These are phyloP conservation scores for Drosophila mulleri DNA, from an alignment of 2,888 invertebrate genomes.

Conservation along the genomic window DNA sequence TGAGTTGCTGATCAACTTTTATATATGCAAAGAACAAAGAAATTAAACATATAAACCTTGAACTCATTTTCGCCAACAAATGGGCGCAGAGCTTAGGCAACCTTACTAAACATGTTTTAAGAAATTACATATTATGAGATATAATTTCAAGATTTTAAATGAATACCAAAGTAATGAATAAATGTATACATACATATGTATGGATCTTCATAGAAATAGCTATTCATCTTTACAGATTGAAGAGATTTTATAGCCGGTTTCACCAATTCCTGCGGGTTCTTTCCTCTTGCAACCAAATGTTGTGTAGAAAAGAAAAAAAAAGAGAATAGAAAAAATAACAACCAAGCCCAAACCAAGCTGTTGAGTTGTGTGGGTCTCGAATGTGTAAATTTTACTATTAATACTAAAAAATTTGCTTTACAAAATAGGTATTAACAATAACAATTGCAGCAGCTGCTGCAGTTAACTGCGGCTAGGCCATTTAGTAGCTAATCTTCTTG, in stretches of 20 bases:
- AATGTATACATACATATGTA: not conserved
- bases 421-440: constrained; percentile 30
- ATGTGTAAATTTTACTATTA: constrained; percentile 45
- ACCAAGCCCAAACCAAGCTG: constrained; percentile 9
- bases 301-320: not conserved
- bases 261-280: constrained; percentile 32
- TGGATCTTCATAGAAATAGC: not conserved
- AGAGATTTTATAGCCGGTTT: not conserved
- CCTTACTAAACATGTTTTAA: not conserved
- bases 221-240: not conserved
- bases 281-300: constrained; percentile 24
- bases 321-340: not conserved
- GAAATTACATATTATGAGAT: too few relatives aligned
- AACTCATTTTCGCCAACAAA: not conserved
- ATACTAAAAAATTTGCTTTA: constrained; percentile 32
- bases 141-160: too few relatives aligned
- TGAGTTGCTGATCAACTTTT: not conserved
- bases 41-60: not conserved
- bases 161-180: not conserved
- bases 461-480: not conserved
- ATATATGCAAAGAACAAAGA: not conserved
- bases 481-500: constrained; percentile 84
- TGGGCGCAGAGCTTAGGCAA: not conserved
- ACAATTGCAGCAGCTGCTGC: constrained; percentile 22
- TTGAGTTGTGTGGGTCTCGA: constrained; percentile 8